Conservation (phyloP, 2,113 vertebrate genomes). For the Oryzias woworae region DNA sequence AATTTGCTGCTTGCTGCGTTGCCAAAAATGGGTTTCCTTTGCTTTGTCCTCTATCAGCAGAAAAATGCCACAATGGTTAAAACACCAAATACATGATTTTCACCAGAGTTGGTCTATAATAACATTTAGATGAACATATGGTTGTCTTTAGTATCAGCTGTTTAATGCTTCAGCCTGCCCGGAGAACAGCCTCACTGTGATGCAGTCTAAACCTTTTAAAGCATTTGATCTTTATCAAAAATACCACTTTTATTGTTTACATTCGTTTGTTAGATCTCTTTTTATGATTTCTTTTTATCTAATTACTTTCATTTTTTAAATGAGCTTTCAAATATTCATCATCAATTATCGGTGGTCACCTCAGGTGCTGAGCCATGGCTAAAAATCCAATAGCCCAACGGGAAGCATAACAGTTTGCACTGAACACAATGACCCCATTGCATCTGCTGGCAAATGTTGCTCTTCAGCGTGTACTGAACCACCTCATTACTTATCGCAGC, state of each 20-base stretch:
- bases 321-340: constrained; percentile 11
- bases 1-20: too few species aligned
- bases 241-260: not conserved
- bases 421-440: constrained; percentile 41
- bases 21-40: too few species aligned
- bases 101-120: too few species aligned
- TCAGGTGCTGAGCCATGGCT: constrained; percentile 20
- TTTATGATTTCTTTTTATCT: not conserved
- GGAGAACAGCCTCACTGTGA: too few species aligned
- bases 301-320: constrained; percentile 8
- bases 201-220: not conserved
- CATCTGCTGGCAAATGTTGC: constrained; percentile 39
- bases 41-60: too few species aligned
- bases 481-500: constrained; percentile 71
- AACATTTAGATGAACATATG: too few species aligned
- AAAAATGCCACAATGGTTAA: too few species aligned
- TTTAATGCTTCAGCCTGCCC: too few species aligned
- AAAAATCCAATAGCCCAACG: constrained; percentile 37
- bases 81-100: too few species aligned
- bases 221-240: not conserved
- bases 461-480: constrained; percentile 46
- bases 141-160: too few species aligned
- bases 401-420: constrained; percentile 32
- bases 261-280: constrained; percentile 1
- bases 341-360: constrained; percentile 16